These are phyloP conservation scores for Prunella fulvescens DNA, from an alignment of 2,113 vertebrate genomes.

Conservation along the genomic window DNA sequence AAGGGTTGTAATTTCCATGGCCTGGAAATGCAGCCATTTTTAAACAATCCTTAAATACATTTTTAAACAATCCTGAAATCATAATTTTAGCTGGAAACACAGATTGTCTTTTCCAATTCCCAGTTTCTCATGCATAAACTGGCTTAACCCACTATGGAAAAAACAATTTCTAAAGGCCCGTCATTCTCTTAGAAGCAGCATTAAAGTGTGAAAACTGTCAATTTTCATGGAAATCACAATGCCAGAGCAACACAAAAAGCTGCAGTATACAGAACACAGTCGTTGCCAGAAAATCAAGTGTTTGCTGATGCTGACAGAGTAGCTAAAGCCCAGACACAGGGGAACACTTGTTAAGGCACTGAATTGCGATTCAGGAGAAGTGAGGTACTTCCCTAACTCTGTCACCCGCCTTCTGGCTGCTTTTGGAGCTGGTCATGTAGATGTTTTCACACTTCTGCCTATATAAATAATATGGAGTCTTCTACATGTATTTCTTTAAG, in stretches of 20 bases:
- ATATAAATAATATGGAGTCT: neutral
- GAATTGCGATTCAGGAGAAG: neutral
- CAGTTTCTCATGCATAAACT: neutral
- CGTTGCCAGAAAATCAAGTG: conserved; percentile 28
- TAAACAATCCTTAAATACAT: neutral
- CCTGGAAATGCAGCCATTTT: neutral
- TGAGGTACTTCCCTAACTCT: neutral
- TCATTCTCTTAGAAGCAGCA: neutral
- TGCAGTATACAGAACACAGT: neutral
- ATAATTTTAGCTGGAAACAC: neutral
- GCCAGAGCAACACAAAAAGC: conserved; percentile 12
- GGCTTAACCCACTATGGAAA: neutral
- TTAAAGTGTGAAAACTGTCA: conserved; percentile 25
- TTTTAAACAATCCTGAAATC: neutral
- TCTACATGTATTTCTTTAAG: neutral
- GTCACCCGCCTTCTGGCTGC: neutral
- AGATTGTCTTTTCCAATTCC: neutral
- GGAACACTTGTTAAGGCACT: conserved; percentile 8
- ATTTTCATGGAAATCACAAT: conserved; percentile 33
- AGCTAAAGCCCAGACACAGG: conserved; percentile 15
- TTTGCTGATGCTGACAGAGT: conserved; percentile 2
- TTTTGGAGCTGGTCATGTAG: neutral
- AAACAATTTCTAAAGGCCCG: neutral
- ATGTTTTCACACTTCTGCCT: neutral
- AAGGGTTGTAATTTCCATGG: neutral